A percentile compares a stretch with the other conserved stretches of the same genome.
phyloP scores from a whole-genome alignment of 2,113 vertebrate genomes.

The Pituophis catenifer region DNA sequence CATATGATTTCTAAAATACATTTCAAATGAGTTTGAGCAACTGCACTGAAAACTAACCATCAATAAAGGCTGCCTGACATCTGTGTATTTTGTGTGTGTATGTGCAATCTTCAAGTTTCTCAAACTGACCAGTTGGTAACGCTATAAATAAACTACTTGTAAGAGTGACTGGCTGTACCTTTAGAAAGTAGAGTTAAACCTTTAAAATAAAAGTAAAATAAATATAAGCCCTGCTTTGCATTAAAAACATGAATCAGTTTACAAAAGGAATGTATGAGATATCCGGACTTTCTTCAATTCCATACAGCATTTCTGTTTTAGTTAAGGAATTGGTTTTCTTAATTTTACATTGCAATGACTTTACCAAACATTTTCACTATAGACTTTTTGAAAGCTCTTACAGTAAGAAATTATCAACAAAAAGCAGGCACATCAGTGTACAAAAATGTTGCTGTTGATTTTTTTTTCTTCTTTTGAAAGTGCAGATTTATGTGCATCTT shows the following conservation, averaged over 20 bases:
- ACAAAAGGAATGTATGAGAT: slow-evolving; percentile 67
- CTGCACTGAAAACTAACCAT: slow-evolving; percentile 52
- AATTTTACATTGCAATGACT: slow-evolving; percentile 71
- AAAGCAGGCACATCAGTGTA: slow-evolving; percentile 79
- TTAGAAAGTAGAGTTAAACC: slow-evolving; percentile 69
- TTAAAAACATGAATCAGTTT: slow-evolving; percentile 66
- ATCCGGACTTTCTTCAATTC: slow-evolving; percentile 55
- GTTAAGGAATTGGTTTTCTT: slow-evolving; percentile 68
- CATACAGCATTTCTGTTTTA: slow-evolving; percentile 59
- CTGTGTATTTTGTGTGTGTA: slow-evolving; percentile 39
- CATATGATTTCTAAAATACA: slow-evolving; percentile 35
- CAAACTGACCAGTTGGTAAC: slow-evolving; percentile 62
- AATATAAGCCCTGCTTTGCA: slow-evolving; percentile 68
- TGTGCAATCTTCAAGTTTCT: slow-evolving; percentile 63
- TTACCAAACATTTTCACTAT: slow-evolving; percentile 76
- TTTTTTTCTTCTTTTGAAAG: slow-evolving; percentile 54
- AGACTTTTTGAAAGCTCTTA: slow-evolving; percentile 74
- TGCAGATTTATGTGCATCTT: slow-evolving; percentile 58
- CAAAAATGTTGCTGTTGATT: slow-evolving; percentile 61
- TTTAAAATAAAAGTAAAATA: slow-evolving; percentile 68
- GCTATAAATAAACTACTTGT: slow-evolving; percentile 65
- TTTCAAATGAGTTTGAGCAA: slow-evolving; percentile 33
- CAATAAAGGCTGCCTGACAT: slow-evolving; percentile 71
- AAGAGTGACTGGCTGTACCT: slow-evolving; percentile 65
- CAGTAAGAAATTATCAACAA: slow-evolving; percentile 78